A percentile compares a stretch with the other conserved stretches of the same genome.
Conservation (phyloP, 2,888 invertebrate species). For the Trichacis sp. region DNA sequence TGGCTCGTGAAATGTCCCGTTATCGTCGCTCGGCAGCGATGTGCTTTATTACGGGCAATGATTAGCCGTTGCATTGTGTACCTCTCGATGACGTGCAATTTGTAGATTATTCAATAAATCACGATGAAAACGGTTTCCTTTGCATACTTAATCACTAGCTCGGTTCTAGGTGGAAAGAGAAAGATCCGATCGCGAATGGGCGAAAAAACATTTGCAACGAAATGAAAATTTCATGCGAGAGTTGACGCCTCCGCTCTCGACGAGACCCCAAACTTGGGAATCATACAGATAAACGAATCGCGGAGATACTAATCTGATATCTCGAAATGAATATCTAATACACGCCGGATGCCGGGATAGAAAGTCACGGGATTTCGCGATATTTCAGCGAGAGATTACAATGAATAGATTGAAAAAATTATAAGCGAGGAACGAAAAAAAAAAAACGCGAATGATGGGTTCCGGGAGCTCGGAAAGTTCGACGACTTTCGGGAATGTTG, state of each 20-base stretch:
- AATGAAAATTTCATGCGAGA: conserved; percentile 6
- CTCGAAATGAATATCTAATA: conserved; percentile 36
- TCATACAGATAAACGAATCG: conserved; percentile 34
- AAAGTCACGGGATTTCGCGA: conserved; percentile 31
- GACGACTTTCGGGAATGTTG: background rate
- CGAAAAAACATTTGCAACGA: background rate
- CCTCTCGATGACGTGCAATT: conserved; percentile 9
- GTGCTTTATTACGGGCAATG: conserved; percentile 8
- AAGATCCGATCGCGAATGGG: background rate
- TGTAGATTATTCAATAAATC: conserved; percentile 6
- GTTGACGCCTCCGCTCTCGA: conserved; percentile 27
- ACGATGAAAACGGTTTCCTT: conserved; percentile 1
- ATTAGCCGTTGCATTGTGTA: conserved; percentile 2
- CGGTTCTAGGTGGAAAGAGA: no score
- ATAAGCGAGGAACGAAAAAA: background rate
- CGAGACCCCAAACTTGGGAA: conserved; percentile 25
- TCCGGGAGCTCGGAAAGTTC: background rate
- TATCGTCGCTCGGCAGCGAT: background rate
- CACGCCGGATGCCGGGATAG: conserved; percentile 38
- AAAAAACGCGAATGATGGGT: no score
- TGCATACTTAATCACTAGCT: background rate
- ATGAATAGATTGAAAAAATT: background rate
- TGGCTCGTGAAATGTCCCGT: conserved; percentile 8
- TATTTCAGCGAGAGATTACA: background rate
- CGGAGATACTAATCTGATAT: conserved; percentile 34